A percentile compares a stretch with the other conserved stretches of the same genome.
phyloP scores from a whole-genome alignment of 2,888 invertebrate genomes.

The Nebria brevicollis region DNA sequence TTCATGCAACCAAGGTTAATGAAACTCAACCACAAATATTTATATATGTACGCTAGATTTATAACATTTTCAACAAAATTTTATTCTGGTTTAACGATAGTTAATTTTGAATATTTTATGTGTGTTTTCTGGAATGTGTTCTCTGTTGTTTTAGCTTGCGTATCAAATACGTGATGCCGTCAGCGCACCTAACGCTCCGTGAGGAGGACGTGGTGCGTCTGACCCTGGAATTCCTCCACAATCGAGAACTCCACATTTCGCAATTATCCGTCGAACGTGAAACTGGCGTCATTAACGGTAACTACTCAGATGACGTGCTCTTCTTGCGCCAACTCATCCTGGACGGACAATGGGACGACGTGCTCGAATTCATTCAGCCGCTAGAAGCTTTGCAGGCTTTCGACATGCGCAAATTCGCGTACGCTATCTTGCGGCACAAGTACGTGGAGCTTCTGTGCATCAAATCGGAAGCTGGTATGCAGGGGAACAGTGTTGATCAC shows the following conservation, averaged over 20 bases:
- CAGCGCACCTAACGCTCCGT: constrained; percentile 83
- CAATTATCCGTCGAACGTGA: constrained; percentile 92
- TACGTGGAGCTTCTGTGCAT: constrained; percentile 94
- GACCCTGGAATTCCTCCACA: constrained; percentile 86
- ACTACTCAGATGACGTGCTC: constrained; percentile 92
- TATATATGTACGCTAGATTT: no score
- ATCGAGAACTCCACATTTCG: constrained; percentile 91
- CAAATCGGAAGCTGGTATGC: constrained; percentile 88
- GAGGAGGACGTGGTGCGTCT: constrained; percentile 91
- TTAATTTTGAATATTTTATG: not conserved
- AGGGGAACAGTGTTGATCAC: constrained; percentile 84
- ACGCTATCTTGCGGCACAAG: constrained; percentile 89
- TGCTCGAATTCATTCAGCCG: constrained; percentile 94
- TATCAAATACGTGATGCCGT: constrained; percentile 75
- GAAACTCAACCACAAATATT: no score
- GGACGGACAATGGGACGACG: constrained; percentile 99
- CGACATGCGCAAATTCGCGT: constrained; percentile 85
- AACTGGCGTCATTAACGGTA: constrained; percentile 93
- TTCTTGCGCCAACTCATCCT: constrained; percentile 94
- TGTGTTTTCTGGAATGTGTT: not conserved
- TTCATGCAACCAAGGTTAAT: no score
- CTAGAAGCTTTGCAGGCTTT: constrained; percentile 84
- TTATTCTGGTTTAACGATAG: no score
- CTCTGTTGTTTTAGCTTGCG: constrained; percentile 58
- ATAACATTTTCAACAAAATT: no score